Base-by-base conservation (phyloP, 2,888 invertebrate genomes). In the Nebria brevicollis region DNA sequence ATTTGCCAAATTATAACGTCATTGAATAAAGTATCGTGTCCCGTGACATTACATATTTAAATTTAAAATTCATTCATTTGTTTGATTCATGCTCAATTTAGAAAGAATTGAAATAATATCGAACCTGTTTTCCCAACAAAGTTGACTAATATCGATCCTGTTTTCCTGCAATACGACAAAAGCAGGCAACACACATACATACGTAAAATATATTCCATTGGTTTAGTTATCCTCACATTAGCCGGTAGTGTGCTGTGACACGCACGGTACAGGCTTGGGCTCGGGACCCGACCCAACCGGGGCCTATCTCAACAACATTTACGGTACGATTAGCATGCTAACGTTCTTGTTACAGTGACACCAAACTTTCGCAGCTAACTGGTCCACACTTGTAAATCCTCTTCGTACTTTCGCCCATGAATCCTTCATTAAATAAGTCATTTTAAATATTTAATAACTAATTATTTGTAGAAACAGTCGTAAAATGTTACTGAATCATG, bases 191-290 rank as follows among this genome's bases (percentile, higher is more conserved):
- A 73, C 72, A 74, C 20, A 74, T 66, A 25, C 20, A 77, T 70
- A 77, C 70, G 5, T 77, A 34, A 77, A 73, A 78, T 78, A 78
- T 78, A 73, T 73, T 64, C 66, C 74, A 73, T 42, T 34, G 78
- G 41, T 73, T 78, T 74, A 73, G 78, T 78, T 78, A 78, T 78
- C 78, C 78, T 41, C 73, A 43, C 73, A 41, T 73, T 41, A 73
- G 73, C 42, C 42, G 41, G 11, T 26, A 73, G 73, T 73, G 41
- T 34, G 41, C 34, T 41, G 42, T 26, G 73, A 73, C 73, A 73
- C 73, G 73, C 73, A 64, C 77, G 72, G 20, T 43, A 41, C n/a
- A 11, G 74, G 42, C 34, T 68, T 6, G 42, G 43, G 43, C 74
- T 15, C 43, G 43, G 41, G 15, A 13, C 66, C 77, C 43, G 25